Conservation (phyloP, 2,888 invertebrate genomes). For the Platycnemis pennipes region DNA sequence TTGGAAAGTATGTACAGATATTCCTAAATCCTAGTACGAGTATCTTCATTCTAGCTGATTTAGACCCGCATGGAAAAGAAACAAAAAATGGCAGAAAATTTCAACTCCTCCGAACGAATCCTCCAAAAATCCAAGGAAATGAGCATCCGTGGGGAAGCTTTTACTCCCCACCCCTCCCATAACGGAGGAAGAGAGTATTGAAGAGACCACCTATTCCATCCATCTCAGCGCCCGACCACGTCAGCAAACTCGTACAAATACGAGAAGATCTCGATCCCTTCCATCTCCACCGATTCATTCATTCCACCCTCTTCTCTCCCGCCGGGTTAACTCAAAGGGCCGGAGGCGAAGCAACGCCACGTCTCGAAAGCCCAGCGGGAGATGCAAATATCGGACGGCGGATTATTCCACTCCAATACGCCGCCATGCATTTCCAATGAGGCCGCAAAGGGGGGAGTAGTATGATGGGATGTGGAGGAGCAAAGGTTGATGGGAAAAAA, state of each 20-base stretch:
- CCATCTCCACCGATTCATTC: neutral
- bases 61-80: too few relatives aligned
- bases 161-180: neutral
- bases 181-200: neutral
- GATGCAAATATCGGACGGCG: neutral
- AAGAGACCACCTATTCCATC: neutral
- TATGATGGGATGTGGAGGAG: too few relatives aligned
- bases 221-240: neutral
- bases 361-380: neutral
- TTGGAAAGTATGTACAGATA: too few relatives aligned
- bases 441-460: neutral
- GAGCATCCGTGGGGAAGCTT: neutral
- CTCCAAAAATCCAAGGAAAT: neutral
- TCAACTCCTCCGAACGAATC: neutral
- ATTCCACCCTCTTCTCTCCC: neutral
- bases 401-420: conserved; percentile 8
- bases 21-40: too few relatives aligned
- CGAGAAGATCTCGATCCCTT: neutral
- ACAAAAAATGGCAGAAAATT: too few relatives aligned
- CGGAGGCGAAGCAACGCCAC: neutral
- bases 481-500: too few relatives aligned
- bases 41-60: too few relatives aligned
- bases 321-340: neutral
- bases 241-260: neutral
- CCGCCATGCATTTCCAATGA: conserved; percentile 31